Base-by-base conservation (phyloP, 2,113 vertebrate genomes). In the Coracopsis vasa region DNA sequence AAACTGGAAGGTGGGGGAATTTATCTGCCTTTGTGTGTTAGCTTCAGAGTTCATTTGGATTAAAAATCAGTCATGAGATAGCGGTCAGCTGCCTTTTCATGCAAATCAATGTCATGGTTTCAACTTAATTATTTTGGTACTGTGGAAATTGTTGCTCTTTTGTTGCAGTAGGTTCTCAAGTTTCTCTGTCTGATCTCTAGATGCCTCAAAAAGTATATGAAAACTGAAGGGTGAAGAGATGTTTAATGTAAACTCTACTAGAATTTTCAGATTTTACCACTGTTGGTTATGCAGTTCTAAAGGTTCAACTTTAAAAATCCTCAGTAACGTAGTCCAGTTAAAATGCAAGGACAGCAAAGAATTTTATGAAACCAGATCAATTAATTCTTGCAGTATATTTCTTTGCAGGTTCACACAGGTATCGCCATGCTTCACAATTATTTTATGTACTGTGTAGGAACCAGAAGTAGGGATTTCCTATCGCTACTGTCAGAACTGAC, bases 71-170 rank as follows among this genome's bases (percentile, higher is more conserved):
- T 92, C 50, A 54, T 74, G 83, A 90, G 79, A 85, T 88, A 35
- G 75, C 88, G 60, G 81, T 95, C 93, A 96, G 90, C 93, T 94
- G 96, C 92, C 67, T 94, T 77, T 96, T 95, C 92, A 67, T 88
- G 79, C 79, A 80, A 88, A 94, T 96, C 75, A 86, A 0, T 92
- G 92, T 90, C 90, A 88, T 65, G 82, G 75, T 94, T 94, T 88
- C 85, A 83, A 56, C 35, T 86, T 90, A 45, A 85, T 87, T 70
- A 70, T 86, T 91, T 80, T 92, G 58, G 37, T 88, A 39, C 81
- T 88, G 90, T 92, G 67, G 75, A 95, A 92, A 83, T 93, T 44
- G 77, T 88, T 79, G 45, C 16, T 96, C 64, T 48, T 93, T 95
- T 94, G 60, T 93, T 95, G 82, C 79, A 90, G 64, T 80, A n/a